A percentile compares a stretch with the other conserved stretches of the same genome.
Conservation (phyloP, 2,888 invertebrate genomes). For the Zaprionus obscuricornis region DNA sequence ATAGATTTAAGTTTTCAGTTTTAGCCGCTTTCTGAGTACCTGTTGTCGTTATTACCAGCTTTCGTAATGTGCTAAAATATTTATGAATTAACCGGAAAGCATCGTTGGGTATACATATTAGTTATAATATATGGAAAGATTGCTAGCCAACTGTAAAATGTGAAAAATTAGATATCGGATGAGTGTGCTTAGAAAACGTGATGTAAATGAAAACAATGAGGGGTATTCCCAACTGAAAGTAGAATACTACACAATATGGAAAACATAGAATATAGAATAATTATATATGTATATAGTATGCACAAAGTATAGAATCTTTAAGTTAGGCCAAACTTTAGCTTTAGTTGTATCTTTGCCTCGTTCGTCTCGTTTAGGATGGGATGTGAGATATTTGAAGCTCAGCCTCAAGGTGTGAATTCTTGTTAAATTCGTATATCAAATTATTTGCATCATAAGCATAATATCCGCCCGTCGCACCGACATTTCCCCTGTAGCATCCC, state of each 20-base stretch:
- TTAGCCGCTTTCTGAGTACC: slow-evolving; percentile 19
- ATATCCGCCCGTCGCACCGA: no score
- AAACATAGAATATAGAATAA: no score
- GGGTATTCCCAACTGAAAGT: no score
- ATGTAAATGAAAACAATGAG: no score
- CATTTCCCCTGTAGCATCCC: no score
- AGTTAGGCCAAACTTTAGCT: no score
- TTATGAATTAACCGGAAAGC: slow-evolving; percentile 59
- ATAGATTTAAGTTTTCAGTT: slow-evolving; percentile 41
- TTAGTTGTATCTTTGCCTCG: slow-evolving; percentile 5
- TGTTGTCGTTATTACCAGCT: slow-evolving; percentile 6
- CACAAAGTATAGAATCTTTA: no score
- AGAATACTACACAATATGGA: no score
- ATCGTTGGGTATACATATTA: slow-evolving; percentile 32
- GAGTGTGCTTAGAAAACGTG: no score
- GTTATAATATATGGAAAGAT: no score
- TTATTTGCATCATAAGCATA: no score
- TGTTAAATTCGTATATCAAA: slow-evolving; percentile 72
- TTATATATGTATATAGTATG: no score
- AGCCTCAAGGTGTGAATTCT: slow-evolving; percentile 74
- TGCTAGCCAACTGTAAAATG: slow-evolving; percentile 6
- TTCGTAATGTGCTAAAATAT: slow-evolving; percentile 57
- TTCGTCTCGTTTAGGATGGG: not conserved
- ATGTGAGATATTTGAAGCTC: not conserved
- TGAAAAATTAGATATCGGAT: not conserved